Conservation (phyloP, 92 coral and sea anemone genomes). For the Plumapathes pennacea region DNA sequence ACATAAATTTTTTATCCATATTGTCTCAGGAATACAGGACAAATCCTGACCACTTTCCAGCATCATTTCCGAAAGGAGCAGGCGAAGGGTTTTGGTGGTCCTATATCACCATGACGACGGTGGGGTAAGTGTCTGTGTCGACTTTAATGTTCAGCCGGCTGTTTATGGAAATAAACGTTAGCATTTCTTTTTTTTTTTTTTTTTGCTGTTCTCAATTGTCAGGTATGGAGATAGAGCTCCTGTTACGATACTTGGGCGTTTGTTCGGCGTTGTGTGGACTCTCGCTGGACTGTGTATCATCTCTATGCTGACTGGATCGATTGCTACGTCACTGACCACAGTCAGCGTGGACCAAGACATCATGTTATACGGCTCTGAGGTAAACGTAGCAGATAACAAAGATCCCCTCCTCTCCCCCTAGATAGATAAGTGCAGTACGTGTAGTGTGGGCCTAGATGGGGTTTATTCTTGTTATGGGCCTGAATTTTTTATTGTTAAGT, state of each 20-base stretch:
- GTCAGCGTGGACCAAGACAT: constrained; percentile 22
- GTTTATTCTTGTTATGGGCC: background rate
- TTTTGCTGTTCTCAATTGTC: background rate
- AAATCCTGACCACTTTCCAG: constrained; percentile 48
- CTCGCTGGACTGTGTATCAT: constrained; percentile 52
- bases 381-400: constrained; percentile 5
- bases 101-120: constrained; percentile 64
- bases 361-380: constrained; percentile 45
- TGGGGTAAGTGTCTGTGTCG: constrained; percentile 65
- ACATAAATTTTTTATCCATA: too few relatives aligned
- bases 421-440: too few relatives aligned
- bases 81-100: constrained; percentile 70
- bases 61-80: constrained; percentile 28
- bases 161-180: too few relatives aligned
- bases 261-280: constrained; percentile 65
- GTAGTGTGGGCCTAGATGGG: too few relatives aligned
- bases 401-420: too few relatives aligned
- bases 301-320: constrained; percentile 52
- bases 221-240: constrained; percentile 71
- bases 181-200: too few relatives aligned
- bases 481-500: background rate
- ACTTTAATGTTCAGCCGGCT: too few relatives aligned
- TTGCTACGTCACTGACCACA: constrained; percentile 53
- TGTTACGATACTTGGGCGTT: constrained; percentile 31
- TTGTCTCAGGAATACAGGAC: constrained; percentile 14